These are phyloP conservation scores for Caenorhabditis angaria DNA, from an alignment of 2,888 invertebrate species.

Conservation along the genomic window DNA sequence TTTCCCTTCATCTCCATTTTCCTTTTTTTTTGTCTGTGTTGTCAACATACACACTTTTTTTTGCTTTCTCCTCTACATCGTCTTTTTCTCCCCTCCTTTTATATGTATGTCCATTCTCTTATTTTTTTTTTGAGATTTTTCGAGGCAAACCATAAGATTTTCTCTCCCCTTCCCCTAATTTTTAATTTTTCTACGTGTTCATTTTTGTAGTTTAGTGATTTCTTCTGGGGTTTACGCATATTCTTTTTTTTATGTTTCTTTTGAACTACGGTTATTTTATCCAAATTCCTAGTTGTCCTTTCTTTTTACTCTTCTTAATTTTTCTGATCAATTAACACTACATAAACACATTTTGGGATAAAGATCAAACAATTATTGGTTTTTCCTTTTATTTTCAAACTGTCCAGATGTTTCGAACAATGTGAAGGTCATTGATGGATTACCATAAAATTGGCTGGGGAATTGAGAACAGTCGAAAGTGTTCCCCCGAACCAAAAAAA, in stretches of 20 bases:
- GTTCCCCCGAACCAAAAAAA: not conserved
- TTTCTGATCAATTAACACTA: no score
- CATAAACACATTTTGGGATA: not conserved
- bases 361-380: slow-evolving; percentile 1
- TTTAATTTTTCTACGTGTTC: not conserved
- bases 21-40: not conserved
- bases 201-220: not conserved
- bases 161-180: not conserved
- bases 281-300: no score
- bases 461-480: not conserved
- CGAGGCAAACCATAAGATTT: not conserved
- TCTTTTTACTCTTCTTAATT: no score
- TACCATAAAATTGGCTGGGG: not conserved
- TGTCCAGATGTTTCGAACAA: slow-evolving; percentile 1
- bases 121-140: not conserved
- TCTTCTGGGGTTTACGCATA: not conserved
- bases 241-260: not conserved
- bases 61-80: not conserved
- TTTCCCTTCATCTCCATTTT: not conserved
- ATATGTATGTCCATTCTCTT: not conserved
- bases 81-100: not conserved
- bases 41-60: not conserved
- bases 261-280: not conserved
- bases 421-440: not conserved
- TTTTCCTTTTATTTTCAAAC: no score